A percentile compares a stretch with the other conserved stretches of the same genome.
Evolutionary conservation across 2,888 invertebrate species (phyloP).

Genomic region (Tenodera sinensis): DNA sequence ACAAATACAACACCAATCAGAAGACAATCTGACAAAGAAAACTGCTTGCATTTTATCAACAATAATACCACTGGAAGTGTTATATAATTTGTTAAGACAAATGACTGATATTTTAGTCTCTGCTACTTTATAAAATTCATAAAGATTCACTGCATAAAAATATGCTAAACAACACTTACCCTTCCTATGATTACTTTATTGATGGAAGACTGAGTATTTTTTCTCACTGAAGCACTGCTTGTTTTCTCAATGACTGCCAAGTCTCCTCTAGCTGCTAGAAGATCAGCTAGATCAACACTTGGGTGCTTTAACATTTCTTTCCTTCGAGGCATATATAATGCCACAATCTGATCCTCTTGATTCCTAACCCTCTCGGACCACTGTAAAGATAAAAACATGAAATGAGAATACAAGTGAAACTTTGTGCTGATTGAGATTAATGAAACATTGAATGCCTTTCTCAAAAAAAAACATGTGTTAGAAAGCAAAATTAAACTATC

Average conservation of each 20-base stretch:
- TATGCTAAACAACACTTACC: constrained; percentile 46
- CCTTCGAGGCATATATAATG: constrained; percentile 54
- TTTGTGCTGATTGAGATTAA: too few species aligned
- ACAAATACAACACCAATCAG: too few species aligned
- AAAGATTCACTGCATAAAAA: not conserved
- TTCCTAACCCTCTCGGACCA: constrained; percentile 79
- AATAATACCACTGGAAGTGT: too few species aligned
- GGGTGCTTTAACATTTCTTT: constrained; percentile 55
- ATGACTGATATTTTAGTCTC: too few species aligned
- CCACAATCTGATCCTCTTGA: constrained; percentile 67
- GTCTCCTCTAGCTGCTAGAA: constrained; percentile 81
- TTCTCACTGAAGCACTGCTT: constrained; percentile 78
- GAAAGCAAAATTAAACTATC: too few species aligned
- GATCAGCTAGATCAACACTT: constrained; percentile 66
- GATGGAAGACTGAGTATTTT: constrained; percentile 77
- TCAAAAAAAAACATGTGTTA: too few species aligned
- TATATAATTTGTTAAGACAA: too few species aligned
- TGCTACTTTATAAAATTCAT: not conserved
- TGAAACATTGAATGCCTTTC: too few species aligned
- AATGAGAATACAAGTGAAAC: too few species aligned
- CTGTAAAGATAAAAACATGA: constrained; percentile 45
- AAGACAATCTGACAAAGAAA: too few species aligned
- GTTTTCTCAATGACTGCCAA: constrained; percentile 89
- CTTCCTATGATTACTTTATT: constrained; percentile 86
- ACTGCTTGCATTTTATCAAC: too few species aligned